Evolutionary conservation across 2,113 vertebrate species (phyloP).

Genomic region (Cephalopholis sonnerati): DNA sequence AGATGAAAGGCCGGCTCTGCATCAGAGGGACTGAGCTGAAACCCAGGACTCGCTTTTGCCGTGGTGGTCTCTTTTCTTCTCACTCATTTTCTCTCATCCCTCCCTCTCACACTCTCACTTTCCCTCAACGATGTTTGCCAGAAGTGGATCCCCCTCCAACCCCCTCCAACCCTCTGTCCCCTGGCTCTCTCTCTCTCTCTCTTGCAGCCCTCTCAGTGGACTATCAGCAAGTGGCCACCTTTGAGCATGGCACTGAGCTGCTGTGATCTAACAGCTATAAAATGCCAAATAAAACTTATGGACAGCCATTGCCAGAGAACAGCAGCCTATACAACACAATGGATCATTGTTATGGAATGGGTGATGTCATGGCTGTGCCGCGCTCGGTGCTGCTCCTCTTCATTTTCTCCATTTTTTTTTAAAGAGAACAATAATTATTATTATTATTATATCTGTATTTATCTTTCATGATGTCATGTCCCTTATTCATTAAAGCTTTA

Average conservation of each 20-base stretch:
- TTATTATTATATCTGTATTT: conserved; percentile 74
- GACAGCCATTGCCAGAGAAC: conserved; percentile 79
- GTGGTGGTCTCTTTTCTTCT: conserved; percentile 66
- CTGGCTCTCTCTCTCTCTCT: conserved; percentile 19
- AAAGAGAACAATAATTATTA: conserved; percentile 66
- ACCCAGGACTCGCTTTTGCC: conserved; percentile 59
- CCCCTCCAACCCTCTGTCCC: background rate
- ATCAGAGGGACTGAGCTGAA: conserved; percentile 61
- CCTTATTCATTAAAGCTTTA: conserved; percentile 44
- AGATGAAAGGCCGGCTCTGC: conserved; percentile 77
- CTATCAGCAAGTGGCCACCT: conserved; percentile 75
- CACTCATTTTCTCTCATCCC: conserved; percentile 48
- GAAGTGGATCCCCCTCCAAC: conserved; percentile 32
- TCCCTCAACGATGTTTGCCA: conserved; percentile 58
- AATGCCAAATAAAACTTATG: conserved; percentile 87
- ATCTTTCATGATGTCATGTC: conserved; percentile 78
- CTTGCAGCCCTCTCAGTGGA: conserved; percentile 55
- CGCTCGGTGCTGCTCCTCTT: conserved; percentile 65
- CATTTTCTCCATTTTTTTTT: conserved; percentile 59
- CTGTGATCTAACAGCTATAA: conserved; percentile 88
- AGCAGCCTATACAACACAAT: conserved; percentile 80
- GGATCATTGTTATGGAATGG: conserved; percentile 86
- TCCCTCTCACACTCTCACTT: conserved; percentile 61
- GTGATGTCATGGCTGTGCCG: conserved; percentile 81
- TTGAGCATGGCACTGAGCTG: conserved; percentile 76